Base-by-base conservation (phyloP, 1,140 invertebrate species). In the Drosophila bocki region DNA sequence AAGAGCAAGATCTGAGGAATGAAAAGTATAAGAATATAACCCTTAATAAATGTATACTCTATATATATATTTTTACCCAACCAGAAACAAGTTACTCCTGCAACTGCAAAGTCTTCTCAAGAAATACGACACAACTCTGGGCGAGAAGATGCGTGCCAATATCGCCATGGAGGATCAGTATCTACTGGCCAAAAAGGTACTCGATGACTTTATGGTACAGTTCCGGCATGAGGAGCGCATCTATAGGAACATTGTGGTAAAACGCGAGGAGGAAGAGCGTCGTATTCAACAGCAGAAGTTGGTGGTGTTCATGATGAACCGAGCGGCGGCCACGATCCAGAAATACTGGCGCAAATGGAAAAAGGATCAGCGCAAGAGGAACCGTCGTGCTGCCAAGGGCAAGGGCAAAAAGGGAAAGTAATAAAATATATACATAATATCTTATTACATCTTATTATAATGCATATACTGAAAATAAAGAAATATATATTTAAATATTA, bases 291-390 rank as follows among this genome's bases (percentile, higher is more conserved):
- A 90, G 17, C 39, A 81, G 17, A 72, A 67, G 12, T 67, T 90
- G 8, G 42, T 90, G 3, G 13, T 91, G 9, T 90, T 90, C 26
- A 90, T 91, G 85, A 90, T 90, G 75, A 90, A 90, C 65, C 86
- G 85, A 6, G 85, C 85, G 0, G 85, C 85, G 12, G 58, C 70
- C 5, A 72, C 65, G n/a, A 90, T 90, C 7, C 85, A 90, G 15
- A 67, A 71, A 26, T 90, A 90, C 47, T 90, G 82, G 82, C 75
- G 72, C 3, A 78, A 90, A 29, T 91, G 85, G 85, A 87, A 83
- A 11, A 69, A 64, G 35, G 86, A 84, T 39, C 75, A 82, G 45
- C 70, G 63, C 7, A 58, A 71, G n/a, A 79, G 60, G 47, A 80
- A 65, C 32, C 48, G 65, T 26, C 59, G 70, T 15, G 19, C 42